Percentiles rank a stretch among this genome's conserved stretches.
Evolutionary conservation across 1,140 invertebrate genomes (phyloP).

Genomic region (Trachelipus rathkii): DNA sequence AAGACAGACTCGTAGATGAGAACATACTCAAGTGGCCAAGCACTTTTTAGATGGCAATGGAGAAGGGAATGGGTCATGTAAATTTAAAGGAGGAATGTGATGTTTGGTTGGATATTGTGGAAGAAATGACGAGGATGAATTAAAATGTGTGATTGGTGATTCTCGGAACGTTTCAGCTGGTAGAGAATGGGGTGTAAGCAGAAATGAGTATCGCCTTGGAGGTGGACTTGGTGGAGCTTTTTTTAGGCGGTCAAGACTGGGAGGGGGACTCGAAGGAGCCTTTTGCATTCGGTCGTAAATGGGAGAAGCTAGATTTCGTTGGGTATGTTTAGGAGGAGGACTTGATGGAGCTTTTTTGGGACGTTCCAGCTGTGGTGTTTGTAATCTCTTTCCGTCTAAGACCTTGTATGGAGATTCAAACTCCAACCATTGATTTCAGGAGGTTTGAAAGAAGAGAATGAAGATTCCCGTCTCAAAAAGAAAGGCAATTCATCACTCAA

Average conservation of each 20-base stretch:
- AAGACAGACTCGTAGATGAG: too few relatives aligned
- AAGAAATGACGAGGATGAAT: neutral
- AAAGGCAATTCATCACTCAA: neutral
- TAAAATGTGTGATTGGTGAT: neutral
- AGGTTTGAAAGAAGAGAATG: neutral
- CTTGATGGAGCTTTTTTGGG: slow-evolving; percentile 13
- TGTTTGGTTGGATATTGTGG: too few relatives aligned
- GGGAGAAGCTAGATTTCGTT: slow-evolving; percentile 6
- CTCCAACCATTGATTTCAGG: neutral
- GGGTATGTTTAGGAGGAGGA: neutral
- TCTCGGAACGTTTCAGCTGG: slow-evolving; percentile 1
- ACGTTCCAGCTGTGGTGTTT: too few relatives aligned
- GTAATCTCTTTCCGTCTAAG: too few relatives aligned
- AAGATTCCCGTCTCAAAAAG: neutral
- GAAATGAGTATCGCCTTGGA: slow-evolving; percentile 35
- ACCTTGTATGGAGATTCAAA: too few relatives aligned
- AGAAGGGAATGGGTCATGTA: too few relatives aligned
- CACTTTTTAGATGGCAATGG: too few relatives aligned
- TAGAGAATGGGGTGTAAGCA: slow-evolving; percentile 28
- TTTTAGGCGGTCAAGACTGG: neutral
- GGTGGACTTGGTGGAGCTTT: slow-evolving; percentile 43
- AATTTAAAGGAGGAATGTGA: too few relatives aligned
- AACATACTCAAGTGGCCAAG: too few relatives aligned
- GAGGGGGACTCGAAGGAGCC: neutral
- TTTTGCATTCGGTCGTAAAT: slow-evolving; percentile 1